These are phyloP conservation scores for Glaucopsyche alexis DNA, from an alignment of 2,888 invertebrate genomes.

Conservation along the genomic window DNA sequence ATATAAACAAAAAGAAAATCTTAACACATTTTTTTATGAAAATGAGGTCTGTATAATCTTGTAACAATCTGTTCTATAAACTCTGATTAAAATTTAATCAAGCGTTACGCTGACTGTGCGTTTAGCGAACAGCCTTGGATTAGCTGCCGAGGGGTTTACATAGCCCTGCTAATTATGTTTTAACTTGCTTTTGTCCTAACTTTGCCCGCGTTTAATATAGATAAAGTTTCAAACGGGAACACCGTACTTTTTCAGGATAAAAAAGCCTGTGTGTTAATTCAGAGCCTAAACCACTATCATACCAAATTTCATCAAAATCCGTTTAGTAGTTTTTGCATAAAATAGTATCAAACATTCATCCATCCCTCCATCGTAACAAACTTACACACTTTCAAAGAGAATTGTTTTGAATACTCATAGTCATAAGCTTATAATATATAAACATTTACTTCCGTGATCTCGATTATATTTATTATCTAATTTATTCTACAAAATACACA, in stretches of 20 bases:
- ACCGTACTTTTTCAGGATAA: too few relatives aligned
- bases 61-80: slow-evolving; percentile 41
- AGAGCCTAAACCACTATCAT: too few relatives aligned
- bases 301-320: too few relatives aligned
- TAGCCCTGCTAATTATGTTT: neutral
- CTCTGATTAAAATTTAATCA: slow-evolving; percentile 62
- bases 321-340: too few relatives aligned
- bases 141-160: slow-evolving; percentile 23
- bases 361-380: too few relatives aligned
- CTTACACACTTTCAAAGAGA: too few relatives aligned
- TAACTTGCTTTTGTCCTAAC: neutral
- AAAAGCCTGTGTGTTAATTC: too few relatives aligned
- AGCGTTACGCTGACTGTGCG: slow-evolving; percentile 43
- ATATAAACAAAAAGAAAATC: neutral
- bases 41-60: slow-evolving; percentile 6
- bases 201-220: too few relatives aligned
- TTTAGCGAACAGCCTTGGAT: slow-evolving; percentile 33
- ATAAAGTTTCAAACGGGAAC: too few relatives aligned
- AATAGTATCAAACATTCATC: too few relatives aligned
- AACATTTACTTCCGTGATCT: neutral
- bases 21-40: slow-evolving; percentile 8
- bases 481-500: neutral
- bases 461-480: neutral
- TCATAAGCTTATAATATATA: neutral
- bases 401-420: too few relatives aligned